Percentiles rank a stretch among this genome's conserved stretches.
phyloP scores from a whole-genome alignment of 2,797 vertebrate genomes.

The Mormyrus proboscirostris region DNA sequence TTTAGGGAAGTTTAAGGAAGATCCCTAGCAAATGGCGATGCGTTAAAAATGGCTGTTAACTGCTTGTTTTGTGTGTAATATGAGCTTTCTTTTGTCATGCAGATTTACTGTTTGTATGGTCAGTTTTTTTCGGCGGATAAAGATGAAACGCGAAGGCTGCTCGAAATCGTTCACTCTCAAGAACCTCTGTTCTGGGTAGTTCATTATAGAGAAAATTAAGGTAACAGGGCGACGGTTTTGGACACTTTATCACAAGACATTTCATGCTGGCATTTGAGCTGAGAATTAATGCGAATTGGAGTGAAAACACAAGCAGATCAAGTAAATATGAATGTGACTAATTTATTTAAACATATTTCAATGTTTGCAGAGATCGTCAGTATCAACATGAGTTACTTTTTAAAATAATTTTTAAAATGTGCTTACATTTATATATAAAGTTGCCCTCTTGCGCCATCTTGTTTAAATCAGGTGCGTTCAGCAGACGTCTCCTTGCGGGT shows the following conservation, averaged over 20 bases:
- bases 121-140: not conserved
- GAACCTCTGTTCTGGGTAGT: not conserved
- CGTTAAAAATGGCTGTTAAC: not conserved
- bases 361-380: not conserved
- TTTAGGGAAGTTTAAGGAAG: slow-evolving; percentile 10
- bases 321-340: not conserved
- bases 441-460: slow-evolving; percentile 1
- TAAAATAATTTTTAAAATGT: not conserved
- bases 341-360: not conserved
- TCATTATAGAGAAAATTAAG: not conserved
- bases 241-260: not conserved
- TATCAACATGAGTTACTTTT: not conserved
- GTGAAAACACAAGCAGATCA: not conserved
- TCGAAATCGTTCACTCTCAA: not conserved
- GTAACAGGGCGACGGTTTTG: not conserved
- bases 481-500: not conserved
- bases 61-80: not conserved
- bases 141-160: not conserved
- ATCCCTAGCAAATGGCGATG: not conserved
- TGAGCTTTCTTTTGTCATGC: not conserved
- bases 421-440: not conserved
- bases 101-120: not conserved
- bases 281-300: not conserved
- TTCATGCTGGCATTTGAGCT: not conserved
- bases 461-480: not conserved